Evolutionary conservation across 2,113 vertebrate species (phyloP).

Genomic region (Notarius quadriscutis): DNA sequence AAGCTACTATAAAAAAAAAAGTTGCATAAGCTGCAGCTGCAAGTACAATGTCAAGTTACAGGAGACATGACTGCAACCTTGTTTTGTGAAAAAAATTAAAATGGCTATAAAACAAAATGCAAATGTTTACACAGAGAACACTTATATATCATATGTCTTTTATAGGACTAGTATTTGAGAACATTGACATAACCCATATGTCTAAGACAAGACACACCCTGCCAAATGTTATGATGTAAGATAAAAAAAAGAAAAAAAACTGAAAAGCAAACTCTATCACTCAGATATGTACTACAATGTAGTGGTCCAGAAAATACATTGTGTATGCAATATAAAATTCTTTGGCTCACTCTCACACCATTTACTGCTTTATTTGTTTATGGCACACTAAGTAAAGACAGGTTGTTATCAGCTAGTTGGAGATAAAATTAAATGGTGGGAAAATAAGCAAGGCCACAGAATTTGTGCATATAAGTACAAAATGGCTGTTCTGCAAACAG

Average conservation of each 20-base stretch:
- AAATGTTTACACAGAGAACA: not conserved
- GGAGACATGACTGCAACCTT: not conserved
- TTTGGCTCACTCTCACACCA: not conserved
- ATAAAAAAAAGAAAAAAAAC: constrained; percentile 7
- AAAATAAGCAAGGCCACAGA: not conserved
- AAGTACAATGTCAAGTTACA: not conserved
- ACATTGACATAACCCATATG: not conserved
- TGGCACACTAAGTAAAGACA: not conserved
- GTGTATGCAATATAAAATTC: not conserved
- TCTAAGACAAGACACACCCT: constrained; percentile 24
- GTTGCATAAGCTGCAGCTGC: no score
- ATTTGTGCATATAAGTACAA: not conserved
- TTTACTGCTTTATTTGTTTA: not conserved
- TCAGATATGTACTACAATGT: not conserved
- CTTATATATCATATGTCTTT: not conserved
- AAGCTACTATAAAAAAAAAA: not conserved
- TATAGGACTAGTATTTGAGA: not conserved
- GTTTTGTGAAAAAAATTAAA: not conserved
- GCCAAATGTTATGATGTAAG: constrained; percentile 33
- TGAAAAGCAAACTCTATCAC: not conserved
- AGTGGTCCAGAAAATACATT: not conserved
- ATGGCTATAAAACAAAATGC: not conserved
- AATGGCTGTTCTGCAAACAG: constrained; percentile 51
- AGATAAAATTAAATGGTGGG: not conserved
- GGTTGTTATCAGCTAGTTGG: not conserved